Evolutionary conservation across 2,113 vertebrate species (phyloP), one percentile per base, ranked within the genome.

Genomic region (Blennius ocellaris): DNA sequence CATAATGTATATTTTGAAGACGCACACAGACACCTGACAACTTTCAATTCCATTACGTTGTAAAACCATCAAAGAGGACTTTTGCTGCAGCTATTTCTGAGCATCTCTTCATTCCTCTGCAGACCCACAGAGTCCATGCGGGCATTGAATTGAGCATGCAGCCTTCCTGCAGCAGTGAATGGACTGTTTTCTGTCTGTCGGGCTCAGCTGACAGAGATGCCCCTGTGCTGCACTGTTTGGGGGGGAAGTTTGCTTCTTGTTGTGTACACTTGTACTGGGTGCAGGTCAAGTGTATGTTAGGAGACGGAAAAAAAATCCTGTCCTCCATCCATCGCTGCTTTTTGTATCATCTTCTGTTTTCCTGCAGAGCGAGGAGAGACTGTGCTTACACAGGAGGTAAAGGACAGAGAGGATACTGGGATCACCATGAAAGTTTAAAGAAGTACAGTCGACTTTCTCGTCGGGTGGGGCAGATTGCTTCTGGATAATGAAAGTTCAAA

Each of bases 151-250:
- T 0, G 41, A 45, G 67, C n/a, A 8, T 38, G 47, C 47, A 69
- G 78, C 57, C 67, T 61, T 67, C 58, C 63, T 68, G 68, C 47
- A 15, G 6, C 52, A 30, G 21, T 83, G 79, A 81, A 83, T 55
- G 59, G 44, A 67, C 62, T 6, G 60, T 55, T 87, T 78, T 84
- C 72, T 77, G 62, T 77, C 69, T 52, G 48, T 7, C 21, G 21
- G 51, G 51, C 48, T 6, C 4, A 48, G 37, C 66, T 15, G 64
- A 82, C 84, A 91, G 76, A 86, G 76, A 86, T 66, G 72, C 56
- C 57, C 81, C 86, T 88, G 84, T 89, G 50, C 71, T 56, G 55
- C 11, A 3, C 53, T 73, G n/a, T n/a, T n/a, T n/a, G n/a, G n/a
- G n/a, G 21, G 21, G 21, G 66, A 76, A 73, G 72, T 83, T 85